Base-by-base conservation (phyloP, 1,140 invertebrate genomes). In the Whitmania pigra region DNA sequence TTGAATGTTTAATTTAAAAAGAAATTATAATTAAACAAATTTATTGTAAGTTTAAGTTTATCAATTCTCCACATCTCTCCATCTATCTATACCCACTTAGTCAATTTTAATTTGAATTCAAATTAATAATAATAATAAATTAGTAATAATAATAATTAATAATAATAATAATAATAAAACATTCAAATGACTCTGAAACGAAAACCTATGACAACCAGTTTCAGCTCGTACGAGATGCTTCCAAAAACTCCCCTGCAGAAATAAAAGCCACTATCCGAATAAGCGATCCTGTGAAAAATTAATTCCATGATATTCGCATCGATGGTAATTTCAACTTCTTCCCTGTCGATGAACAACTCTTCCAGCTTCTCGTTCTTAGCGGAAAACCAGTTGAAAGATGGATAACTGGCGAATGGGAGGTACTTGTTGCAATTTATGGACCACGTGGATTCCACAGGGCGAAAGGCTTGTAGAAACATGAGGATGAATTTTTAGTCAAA, bases 201-300 rank as follows among this genome's bases (percentile, higher is more conserved):
- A 49, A 49, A 49, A 63, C 57, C 57, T 25, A 63, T 25, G 29
- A 63, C 11, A 31, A 63, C 57, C 22, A 63, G 22, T 15, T 63
- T 63, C 11, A 63, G 57, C 15, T 63, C 13, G 20, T 63, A 63
- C 1, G 29, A 3, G 22, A n/a, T 63, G 57, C 57, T 63, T 31
- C 57, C 57, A 63, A 63, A 63, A 22, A 31, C 29, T 63, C 57
- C 57, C 57, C 57, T 63, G 57, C 57, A 63, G 57, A 63, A 63
- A 31, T 63, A 63, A 31, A 63, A 63, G 9, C 57, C 57, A 13
- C 6, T 13, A 63, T 63, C 29, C 18, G 22, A 22, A 63, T 63
- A 63, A 2, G 29, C 57, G 22, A 63, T 63, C 29, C 57, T 63
- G 22, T 63, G 57, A 15, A 63, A 63, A 7, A n/a, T 31, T 1